phyloP scores from a whole-genome alignment of 2,797 vertebrate species.

The Clarias fuscus region DNA sequence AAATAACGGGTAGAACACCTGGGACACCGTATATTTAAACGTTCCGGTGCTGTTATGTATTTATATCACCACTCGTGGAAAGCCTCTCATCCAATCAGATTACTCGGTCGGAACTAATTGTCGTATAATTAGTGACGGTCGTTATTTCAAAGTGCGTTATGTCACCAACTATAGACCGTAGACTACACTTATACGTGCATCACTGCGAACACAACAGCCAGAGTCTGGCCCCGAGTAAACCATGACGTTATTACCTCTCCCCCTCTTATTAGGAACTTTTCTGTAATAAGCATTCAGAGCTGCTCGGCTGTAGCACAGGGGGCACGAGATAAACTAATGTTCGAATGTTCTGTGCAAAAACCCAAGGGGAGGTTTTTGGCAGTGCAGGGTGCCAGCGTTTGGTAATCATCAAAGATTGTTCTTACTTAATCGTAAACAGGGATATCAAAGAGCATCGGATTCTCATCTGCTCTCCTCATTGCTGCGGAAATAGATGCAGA shows the following conservation, averaged over 20 bases:
- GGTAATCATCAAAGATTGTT: conserved; percentile 40
- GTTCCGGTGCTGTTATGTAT: no score
- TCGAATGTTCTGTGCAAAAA: conserved; percentile 43
- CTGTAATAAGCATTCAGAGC: not conserved
- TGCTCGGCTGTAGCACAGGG: conserved; percentile 16
- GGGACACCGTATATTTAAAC: no score
- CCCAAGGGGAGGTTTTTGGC: conserved; percentile 15
- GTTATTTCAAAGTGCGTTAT: no score
- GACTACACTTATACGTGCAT: no score
- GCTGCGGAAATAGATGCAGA: conserved; percentile 41
- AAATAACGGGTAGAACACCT: no score
- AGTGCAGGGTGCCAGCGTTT: conserved; percentile 31
- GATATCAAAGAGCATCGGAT: conserved; percentile 55
- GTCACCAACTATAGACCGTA: no score
- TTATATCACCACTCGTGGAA: no score
- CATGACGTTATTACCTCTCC: conserved; percentile 26
- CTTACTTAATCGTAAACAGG: conserved; percentile 43
- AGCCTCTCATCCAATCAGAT: no score
- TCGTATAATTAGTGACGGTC: no score
- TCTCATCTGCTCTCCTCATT: conserved; percentile 58
- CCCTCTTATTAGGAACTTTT: conserved; percentile 18
- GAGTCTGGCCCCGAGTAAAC: not conserved
- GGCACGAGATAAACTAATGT: conserved; percentile 13
- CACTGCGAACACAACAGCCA: not conserved
- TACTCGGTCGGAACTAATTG: no score